Base-by-base conservation (phyloP, 2,113 vertebrate species). In the Hemiscyllium ocellatum region DNA sequence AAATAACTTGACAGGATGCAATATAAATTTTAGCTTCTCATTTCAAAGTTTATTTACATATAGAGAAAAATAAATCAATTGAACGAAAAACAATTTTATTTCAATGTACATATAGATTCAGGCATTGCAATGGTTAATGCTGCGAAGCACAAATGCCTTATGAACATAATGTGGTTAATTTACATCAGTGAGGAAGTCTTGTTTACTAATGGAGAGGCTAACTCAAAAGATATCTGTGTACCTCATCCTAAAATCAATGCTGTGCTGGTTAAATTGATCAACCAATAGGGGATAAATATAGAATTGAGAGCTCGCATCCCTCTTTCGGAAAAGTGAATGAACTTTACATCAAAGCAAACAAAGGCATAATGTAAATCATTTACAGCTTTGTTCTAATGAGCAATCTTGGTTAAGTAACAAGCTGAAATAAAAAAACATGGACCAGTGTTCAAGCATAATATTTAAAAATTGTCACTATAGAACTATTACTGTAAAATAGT, bases 191-290 rank as follows among this genome's bases (percentile, higher is more conserved):
- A 47, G 42, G 22, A 72, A 95, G 24, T 76, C 94, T 95, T 70
- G 69, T 72, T 50, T 72, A 95, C 68, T 76, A 72, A 95, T 47
- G 12, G 94, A 13, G 94, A 95, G 68, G 42, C 42, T 52, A 95
- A 95, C 42, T 47, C 68, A 70, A 22, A 95, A 95, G 93, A 95
- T 68, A 95, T 95, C 69, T 69, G 42, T 95, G 68, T 95, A 95
- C 94, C 94, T 95, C 72, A 52, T 72, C 72, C 69, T 72, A 72
- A 95, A 95, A 95, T 95, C 94, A 95, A 95, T 95, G 70, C 20
- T 52, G 94, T 76, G 94, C 42, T 95, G 94, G 37, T 95, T 95
- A 95, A 95, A 95, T 95, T 95, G 94, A 95, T 95, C 68, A 95
- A 95, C 94, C 94, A 29, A 95, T 95, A 72, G 42, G 42, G 68